A percentile compares a stretch with the other conserved stretches of the same genome.
These are phyloP conservation scores for Cyprinella venusta DNA, from an alignment of 2,797 vertebrate genomes.

Conservation along the genomic window DNA sequence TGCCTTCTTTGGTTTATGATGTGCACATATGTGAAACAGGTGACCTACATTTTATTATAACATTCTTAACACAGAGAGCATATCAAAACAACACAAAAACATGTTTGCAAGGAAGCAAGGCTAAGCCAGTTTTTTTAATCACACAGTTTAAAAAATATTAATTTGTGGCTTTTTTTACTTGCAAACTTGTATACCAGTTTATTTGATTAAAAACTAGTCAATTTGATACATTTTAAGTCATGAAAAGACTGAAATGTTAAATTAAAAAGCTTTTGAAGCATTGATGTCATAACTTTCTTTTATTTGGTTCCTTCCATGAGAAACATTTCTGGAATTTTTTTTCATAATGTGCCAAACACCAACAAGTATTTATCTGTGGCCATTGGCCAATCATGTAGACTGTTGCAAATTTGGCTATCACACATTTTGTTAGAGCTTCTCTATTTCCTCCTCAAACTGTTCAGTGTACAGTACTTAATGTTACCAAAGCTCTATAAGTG, in stretches of 20 bases:
- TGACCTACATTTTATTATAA: not conserved
- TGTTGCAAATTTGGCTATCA: conserved; percentile 2
- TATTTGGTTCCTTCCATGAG: not conserved
- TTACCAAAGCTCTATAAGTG: conserved; percentile 23
- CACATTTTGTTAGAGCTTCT: conserved; percentile 12
- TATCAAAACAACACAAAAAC: not conserved
- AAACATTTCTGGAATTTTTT: not conserved
- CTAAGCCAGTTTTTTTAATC: no score
- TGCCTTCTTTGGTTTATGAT: not conserved
- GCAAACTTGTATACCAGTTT: not conserved
- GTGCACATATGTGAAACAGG: not conserved
- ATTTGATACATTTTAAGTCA: not conserved
- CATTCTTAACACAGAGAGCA: not conserved
- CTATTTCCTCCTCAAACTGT: not conserved
- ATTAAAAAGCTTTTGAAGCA: not conserved
- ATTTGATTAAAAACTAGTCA: conserved; percentile 11
- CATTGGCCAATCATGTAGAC: not conserved
- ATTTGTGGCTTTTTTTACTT: not conserved
- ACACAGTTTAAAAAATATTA: no score
- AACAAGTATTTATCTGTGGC: not conserved
- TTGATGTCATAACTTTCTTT: not conserved
- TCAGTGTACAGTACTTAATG: not conserved
- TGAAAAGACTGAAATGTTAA: not conserved
- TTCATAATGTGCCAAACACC: not conserved
- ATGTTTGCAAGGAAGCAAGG: not conserved